These are phyloP conservation scores for Teleogryllus oceanicus DNA, from an alignment of 2,888 invertebrate genomes.

Conservation along the genomic window DNA sequence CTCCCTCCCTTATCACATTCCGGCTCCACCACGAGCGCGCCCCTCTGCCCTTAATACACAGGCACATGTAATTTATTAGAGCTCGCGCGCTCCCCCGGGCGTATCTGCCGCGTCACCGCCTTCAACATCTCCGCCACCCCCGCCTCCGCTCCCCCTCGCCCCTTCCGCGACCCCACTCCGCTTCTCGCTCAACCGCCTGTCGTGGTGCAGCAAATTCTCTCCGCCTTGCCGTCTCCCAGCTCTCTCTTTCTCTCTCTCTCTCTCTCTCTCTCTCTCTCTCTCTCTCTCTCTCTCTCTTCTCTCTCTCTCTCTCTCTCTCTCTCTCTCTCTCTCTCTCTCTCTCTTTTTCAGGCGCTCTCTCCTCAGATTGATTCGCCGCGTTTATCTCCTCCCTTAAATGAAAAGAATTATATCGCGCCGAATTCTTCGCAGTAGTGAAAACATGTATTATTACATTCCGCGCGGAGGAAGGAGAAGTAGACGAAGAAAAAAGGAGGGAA, in stretches of 20 bases:
- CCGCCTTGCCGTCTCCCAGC: neutral
- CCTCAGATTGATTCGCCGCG: neutral
- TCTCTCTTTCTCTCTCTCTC: neutral
- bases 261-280: neutral
- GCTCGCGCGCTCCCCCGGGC: neutral
- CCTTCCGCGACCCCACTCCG: neutral
- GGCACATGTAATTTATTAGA: conserved; percentile 18
- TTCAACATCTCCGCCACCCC: neutral
- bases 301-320: neutral
- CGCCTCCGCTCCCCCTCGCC: neutral
- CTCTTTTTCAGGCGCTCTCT: neutral
- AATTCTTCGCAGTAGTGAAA: neutral
- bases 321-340: neutral
- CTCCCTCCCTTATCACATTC: neutral
- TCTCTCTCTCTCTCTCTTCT: neutral
- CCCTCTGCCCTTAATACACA: conserved; percentile 18
- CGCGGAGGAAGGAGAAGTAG: too few species aligned
- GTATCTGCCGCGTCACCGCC: conserved; percentile 6
- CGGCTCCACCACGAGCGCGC: neutral
- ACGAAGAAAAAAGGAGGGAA: too few species aligned
- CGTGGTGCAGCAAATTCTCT: neutral
- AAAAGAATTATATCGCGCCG: conserved; percentile 18
- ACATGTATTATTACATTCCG: conserved; percentile 3
- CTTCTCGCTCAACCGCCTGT: neutral
- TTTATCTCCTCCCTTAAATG: conserved; percentile 6